Evolutionary conservation across 2,888 invertebrate species (phyloP).

Genomic region (Melanargia galathea): DNA sequence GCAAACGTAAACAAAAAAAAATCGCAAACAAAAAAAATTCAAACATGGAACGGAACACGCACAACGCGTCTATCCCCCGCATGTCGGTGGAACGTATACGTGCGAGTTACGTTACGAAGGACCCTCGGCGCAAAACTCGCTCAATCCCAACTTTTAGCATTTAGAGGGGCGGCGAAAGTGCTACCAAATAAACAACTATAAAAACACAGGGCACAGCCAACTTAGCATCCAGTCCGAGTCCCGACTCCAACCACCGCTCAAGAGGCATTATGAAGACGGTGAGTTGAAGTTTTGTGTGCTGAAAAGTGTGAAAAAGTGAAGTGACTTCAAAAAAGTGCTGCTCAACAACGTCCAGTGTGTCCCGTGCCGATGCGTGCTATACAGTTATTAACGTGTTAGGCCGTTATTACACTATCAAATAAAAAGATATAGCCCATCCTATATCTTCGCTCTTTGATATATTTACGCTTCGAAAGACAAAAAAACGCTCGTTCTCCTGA

Average conservation of each 20-base stretch:
- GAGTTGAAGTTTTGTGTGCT: conserved; percentile 57
- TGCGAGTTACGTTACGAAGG: too few relatives aligned
- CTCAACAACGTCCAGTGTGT: conserved; percentile 48
- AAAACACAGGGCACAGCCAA: conserved; percentile 70
- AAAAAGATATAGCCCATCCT: neutral
- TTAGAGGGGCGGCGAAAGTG: conserved; percentile 79
- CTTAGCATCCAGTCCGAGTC: conserved; percentile 77
- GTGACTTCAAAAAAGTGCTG: conserved; percentile 76
- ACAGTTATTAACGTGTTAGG: neutral
- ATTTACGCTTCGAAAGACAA: neutral
- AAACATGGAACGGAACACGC: conserved; percentile 41
- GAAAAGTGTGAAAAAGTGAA: conserved; percentile 50
- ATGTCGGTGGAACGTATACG: conserved; percentile 61
- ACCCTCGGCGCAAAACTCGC: conserved; percentile 55
- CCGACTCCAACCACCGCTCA: conserved; percentile 74
- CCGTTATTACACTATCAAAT: conserved; percentile 1
- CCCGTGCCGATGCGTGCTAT: conserved; percentile 46
- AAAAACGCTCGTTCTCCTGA: neutral
- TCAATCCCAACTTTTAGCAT: conserved; percentile 61
- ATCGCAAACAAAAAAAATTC: conserved; percentile 6
- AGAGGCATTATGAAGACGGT: conserved; percentile 80
- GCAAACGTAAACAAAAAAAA: conserved; percentile 35
- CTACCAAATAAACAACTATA: conserved; percentile 79
- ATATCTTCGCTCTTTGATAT: neutral
- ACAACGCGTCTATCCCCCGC: conserved; percentile 66